Percentiles rank a stretch among this genome's conserved stretches.
These are phyloP conservation scores for Poecilia velifera DNA, from an alignment of 2,797 vertebrate genomes.

Conservation along the genomic window DNA sequence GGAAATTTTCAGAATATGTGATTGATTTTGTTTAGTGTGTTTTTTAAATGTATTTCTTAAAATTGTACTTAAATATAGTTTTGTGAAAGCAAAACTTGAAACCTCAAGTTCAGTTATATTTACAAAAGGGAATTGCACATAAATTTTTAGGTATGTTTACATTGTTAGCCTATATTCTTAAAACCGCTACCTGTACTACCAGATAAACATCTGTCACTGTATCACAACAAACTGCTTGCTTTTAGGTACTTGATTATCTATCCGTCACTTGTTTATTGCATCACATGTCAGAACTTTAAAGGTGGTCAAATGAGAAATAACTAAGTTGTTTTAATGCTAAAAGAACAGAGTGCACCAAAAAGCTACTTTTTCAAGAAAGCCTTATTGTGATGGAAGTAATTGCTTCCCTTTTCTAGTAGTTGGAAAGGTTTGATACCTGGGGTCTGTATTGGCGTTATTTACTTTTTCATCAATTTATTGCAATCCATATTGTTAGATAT, in stretches of 20 bases:
- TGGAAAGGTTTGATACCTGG: background rate
- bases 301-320: background rate
- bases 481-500: background rate
- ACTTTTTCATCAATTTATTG: background rate
- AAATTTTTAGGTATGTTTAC: background rate
- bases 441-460: background rate
- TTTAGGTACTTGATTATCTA: background rate
- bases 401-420: background rate
- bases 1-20: background rate
- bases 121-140: background rate
- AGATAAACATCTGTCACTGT: background rate
- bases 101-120: background rate
- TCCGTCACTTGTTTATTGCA: background rate
- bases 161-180: background rate
- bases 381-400: background rate
- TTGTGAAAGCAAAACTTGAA: background rate
- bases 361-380: background rate
- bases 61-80: background rate
- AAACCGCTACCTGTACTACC: background rate
- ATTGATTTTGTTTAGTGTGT: background rate
- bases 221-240: background rate
- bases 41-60: background rate
- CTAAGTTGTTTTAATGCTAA: background rate
- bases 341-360: background rate
- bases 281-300: background rate